phyloP scores from a whole-genome alignment of 2,888 invertebrate genomes.

The Heliconius ethilla region DNA sequence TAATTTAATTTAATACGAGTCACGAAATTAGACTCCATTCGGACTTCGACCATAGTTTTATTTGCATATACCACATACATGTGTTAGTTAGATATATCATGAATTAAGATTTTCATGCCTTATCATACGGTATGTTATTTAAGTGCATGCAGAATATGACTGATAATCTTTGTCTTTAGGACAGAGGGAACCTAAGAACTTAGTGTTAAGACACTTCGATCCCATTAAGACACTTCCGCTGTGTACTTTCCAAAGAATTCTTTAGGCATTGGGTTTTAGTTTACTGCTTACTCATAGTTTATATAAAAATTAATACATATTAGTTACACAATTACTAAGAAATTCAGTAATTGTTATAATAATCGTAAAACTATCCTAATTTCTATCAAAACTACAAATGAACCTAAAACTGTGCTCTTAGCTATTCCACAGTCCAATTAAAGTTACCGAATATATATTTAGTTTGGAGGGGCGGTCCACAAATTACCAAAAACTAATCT shows the following conservation, averaged over 20 bases:
- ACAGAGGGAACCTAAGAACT: too few relatives aligned
- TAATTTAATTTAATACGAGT: too few relatives aligned
- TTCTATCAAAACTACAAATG: neutral
- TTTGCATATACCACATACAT: neutral
- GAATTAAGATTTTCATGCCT: neutral
- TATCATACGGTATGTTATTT: neutral
- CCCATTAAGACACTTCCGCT: too few relatives aligned
- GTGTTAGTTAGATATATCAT: neutral
- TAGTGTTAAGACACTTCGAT: too few relatives aligned
- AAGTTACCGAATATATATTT: constrained; percentile 18
- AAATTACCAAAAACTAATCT: constrained; percentile 19
- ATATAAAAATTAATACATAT: too few relatives aligned
- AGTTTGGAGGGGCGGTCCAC: constrained; percentile 12
- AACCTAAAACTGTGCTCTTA: neutral
- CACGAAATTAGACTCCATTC: too few relatives aligned
- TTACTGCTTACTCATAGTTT: too few relatives aligned
- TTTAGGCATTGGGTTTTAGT: too few relatives aligned
- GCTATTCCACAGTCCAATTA: constrained; percentile 24
- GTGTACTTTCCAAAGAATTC: too few relatives aligned
- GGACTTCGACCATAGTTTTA: too few relatives aligned
- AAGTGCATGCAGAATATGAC: neutral
- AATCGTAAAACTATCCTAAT: constrained; percentile 1
- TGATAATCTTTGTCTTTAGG: neutral
- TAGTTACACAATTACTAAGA: neutral
- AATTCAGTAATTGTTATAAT: neutral